Evolutionary conservation across 2,888 invertebrate genomes (phyloP), one percentile per base, ranked within the genome.

Genomic region (Callyntrura guangdongensis): DNA sequence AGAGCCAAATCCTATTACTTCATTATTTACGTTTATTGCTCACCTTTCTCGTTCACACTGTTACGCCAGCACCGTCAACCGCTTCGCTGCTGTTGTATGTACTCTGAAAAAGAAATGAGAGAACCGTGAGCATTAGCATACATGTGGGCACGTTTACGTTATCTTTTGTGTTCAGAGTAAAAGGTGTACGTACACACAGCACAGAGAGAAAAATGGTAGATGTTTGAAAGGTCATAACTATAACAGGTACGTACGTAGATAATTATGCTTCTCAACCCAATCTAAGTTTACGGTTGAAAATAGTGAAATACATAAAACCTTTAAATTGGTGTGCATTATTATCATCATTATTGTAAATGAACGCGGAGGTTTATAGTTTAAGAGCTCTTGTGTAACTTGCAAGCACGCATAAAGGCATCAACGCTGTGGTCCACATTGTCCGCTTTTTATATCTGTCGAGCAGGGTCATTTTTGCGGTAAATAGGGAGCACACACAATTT

Each of bases 21-120:
- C 77, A 89, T 92, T 92, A 92, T 92, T 92, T 92, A 92, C 92
- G 89, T 91, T 92, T 91, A 92, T 91, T 91, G 72, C 92, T 85
- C 79, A 86, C 87, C 86, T 87, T 88, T 49, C 81, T 81, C 87
- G 53, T 81, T 87, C 67, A 69, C 87, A 61, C 79, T 59, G 59
- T 27, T 0, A n/a, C n/a, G n/a, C n/a, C n/a, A n/a, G n/a, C n/a
- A n/a, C 22, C 22, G 77, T 49, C 47, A 77, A 77, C 77, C 49
- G 49, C 20, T 25, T n/a, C 1, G 8, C 17, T 3, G 59, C 59
- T 59, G 56, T 14, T 59, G 17, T n/a, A n/a, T n/a, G n/a, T n/a
- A n/a, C 59, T n/a, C 3, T 17, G 8, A 2, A 59, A 59, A 14
- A 56, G 17, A n/a, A n/a, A n/a, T n/a, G 1, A 22, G 12, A 25